Evolutionary conservation across 2,888 invertebrate genomes (phyloP).

Genomic region (Drosophila nr. fundita): DNA sequence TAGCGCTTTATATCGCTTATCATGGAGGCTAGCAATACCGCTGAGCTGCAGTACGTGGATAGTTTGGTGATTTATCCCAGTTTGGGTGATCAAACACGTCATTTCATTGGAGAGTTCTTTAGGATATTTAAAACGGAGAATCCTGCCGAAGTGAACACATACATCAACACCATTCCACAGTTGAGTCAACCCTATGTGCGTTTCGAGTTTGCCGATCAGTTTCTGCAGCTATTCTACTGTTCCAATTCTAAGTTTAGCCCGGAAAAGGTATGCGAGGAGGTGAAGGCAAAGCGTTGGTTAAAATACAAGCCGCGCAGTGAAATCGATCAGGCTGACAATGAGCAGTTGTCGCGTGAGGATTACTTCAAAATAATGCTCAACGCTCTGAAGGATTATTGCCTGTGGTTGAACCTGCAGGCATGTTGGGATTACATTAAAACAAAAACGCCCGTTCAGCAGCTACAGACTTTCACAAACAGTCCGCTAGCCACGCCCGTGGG

Average conservation of each 20-base stretch:
- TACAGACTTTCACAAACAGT: constrained; percentile 59
- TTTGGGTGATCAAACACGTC: constrained; percentile 70
- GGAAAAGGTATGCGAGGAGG: constrained; percentile 79
- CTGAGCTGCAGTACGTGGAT: constrained; percentile 74
- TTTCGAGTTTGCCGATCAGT: constrained; percentile 79
- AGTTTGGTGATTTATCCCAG: constrained; percentile 76
- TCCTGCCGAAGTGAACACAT: constrained; percentile 65
- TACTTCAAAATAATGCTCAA: constrained; percentile 77
- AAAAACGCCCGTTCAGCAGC: constrained; percentile 45
- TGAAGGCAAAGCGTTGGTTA: constrained; percentile 75
- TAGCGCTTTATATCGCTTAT: constrained; percentile 81
- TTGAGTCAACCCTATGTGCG: constrained; percentile 80
- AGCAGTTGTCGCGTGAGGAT: constrained; percentile 72
- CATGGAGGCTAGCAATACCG: constrained; percentile 80
- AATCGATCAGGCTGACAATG: constrained; percentile 44
- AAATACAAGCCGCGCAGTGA: constrained; percentile 67
- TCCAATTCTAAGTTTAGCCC: constrained; percentile 68
- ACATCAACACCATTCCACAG: constrained; percentile 71
- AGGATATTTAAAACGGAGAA: constrained; percentile 75
- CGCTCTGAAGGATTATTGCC: constrained; percentile 77
- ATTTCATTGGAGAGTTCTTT: constrained; percentile 76
- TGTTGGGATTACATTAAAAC: constrained; percentile 69
- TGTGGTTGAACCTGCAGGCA: constrained; percentile 70
- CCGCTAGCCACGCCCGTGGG: constrained; percentile 54
- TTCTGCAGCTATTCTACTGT: constrained; percentile 76